These are phyloP conservation scores for Andrena cerasifolii DNA, from an alignment of 1,140 invertebrate species.

Conservation along the genomic window DNA sequence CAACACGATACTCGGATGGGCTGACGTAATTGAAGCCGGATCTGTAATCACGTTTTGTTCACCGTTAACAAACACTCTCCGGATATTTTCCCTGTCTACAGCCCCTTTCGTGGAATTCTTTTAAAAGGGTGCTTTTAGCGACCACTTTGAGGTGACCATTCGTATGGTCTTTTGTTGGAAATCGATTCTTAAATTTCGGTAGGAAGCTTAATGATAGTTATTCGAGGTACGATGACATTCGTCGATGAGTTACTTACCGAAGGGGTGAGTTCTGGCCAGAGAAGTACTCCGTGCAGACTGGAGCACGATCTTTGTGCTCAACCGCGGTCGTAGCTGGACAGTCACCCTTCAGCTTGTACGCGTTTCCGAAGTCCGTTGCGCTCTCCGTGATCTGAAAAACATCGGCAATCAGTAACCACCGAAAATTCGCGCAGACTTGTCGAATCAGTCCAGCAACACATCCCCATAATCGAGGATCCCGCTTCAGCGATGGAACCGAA, in stretches of 20 bases:
- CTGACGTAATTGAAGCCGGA: constrained; percentile 79
- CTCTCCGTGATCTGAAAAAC: constrained; percentile 81
- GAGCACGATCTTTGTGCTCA: constrained; percentile 77
- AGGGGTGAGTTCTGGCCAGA: constrained; percentile 83
- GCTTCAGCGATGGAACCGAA: too few relatives aligned
- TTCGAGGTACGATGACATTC: background rate
- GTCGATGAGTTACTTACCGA: constrained; percentile 62
- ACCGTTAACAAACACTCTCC: background rate
- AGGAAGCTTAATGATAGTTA: too few relatives aligned
- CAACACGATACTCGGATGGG: constrained; percentile 82
- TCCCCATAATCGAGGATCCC: too few relatives aligned
- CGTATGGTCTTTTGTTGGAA: too few relatives aligned
- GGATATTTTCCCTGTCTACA: too few relatives aligned
- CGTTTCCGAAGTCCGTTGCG: constrained; percentile 86
- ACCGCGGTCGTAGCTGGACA: constrained; percentile 83
- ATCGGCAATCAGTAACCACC: constrained; percentile 11
- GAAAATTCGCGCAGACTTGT: too few relatives aligned
- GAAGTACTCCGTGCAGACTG: constrained; percentile 86
- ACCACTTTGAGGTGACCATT: too few relatives aligned
- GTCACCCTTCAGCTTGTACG: constrained; percentile 85
- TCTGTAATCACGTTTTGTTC: constrained; percentile 63
- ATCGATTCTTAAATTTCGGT: too few relatives aligned
- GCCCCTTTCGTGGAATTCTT: too few relatives aligned
- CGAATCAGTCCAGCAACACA: too few relatives aligned
- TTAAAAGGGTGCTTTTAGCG: too few relatives aligned